These are phyloP conservation scores for Abrostola tripartita DNA, from an alignment of 2,888 invertebrate species.

Conservation along the genomic window DNA sequence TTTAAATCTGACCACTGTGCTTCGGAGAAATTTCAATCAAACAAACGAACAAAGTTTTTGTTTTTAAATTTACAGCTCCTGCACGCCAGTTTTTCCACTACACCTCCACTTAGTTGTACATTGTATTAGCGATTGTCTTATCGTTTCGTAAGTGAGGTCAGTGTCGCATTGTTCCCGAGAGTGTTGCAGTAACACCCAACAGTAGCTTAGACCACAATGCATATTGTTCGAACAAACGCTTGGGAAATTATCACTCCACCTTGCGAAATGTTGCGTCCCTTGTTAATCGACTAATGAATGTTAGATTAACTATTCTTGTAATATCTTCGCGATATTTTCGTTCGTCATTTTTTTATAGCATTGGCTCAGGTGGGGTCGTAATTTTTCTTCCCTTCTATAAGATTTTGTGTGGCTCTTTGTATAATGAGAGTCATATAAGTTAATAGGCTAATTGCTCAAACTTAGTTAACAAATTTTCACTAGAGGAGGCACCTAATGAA, in stretches of 20 bases:
- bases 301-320: conserved; percentile 12
- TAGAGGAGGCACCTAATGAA: too few relatives aligned
- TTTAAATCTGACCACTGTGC: too few relatives aligned
- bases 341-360: conserved; percentile 2
- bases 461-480: too few relatives aligned
- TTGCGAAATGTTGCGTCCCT: conserved; percentile 29
- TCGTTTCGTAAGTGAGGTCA: conserved; percentile 39
- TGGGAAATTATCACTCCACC: conserved; percentile 53
- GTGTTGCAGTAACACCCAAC: conserved; percentile 36
- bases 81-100: conserved; percentile 15
- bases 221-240: conserved; percentile 60
- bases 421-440: too few relatives aligned
- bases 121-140: conserved; percentile 43
- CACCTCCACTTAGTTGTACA: conserved; percentile 25
- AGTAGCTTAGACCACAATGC: conserved; percentile 53
- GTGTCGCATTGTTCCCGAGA: conserved; percentile 40
- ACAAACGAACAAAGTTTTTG: neutral
- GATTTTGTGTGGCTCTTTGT: neutral
- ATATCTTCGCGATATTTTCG: conserved; percentile 5
- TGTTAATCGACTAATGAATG: conserved; percentile 29
- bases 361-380: conserved; percentile 2
- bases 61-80: neutral
- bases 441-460: too few relatives aligned
- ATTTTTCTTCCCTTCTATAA: neutral
- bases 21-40: neutral